Conservation (phyloP, 2,797 vertebrate genomes). For the Dipus sagitta region DNA sequence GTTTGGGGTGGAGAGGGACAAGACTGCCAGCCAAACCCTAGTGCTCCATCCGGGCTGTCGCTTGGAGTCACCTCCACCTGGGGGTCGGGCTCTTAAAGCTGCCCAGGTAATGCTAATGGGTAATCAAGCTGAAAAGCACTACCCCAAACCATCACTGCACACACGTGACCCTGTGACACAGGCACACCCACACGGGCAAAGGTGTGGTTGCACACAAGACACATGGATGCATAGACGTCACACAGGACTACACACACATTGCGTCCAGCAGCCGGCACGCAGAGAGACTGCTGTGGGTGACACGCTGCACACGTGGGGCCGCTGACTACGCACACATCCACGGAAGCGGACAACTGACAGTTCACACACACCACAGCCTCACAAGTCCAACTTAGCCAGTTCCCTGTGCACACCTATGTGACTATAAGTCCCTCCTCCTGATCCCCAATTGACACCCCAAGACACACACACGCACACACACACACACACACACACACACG, state of each 20-base stretch:
- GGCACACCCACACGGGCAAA: not conserved
- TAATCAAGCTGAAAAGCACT: not conserved
- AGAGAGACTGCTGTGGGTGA: fast-evolving
- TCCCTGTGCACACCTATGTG: not conserved
- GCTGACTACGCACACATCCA: fast-evolving
- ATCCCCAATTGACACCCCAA: not conserved
- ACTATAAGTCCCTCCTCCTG: not conserved
- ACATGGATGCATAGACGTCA: fast-evolving
- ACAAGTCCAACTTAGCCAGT: fast-evolving
- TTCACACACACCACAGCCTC: not conserved
- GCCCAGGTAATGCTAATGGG: not conserved
- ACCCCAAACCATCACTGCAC: too few species aligned
- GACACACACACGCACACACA: not conserved
- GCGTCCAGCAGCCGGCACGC: not conserved
- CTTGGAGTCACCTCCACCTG: fast-evolving
- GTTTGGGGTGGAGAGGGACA: not conserved
- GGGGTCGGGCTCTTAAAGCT: not conserved
- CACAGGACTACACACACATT: fast-evolving
- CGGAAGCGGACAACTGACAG: not conserved
- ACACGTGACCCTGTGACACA: fast-evolving
- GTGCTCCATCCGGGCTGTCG: not conserved
- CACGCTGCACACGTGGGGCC: not conserved
- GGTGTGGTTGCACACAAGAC: fast-evolving
- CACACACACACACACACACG: not conserved
- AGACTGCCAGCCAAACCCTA: fast-evolving